Evolutionary conservation across 2,888 invertebrate genomes (phyloP), one percentile per base, ranked within the genome.

Genomic region (Drosophila fulvimacula): DNA sequence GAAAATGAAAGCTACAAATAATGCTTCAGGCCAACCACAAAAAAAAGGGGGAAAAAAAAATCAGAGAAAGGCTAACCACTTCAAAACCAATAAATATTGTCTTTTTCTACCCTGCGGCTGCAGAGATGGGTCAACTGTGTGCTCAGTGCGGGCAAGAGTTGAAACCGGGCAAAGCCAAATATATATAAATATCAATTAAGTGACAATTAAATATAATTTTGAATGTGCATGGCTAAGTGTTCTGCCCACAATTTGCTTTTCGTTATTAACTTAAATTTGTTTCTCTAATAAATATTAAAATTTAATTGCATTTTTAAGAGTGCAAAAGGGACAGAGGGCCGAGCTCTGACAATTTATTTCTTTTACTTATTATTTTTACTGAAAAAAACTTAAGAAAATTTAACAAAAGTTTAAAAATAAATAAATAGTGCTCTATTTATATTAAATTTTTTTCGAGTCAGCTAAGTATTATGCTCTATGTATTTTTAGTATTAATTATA

Each of bases 31-130:
- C 38, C 10, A n/a, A 0, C 21, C 36, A 46, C 30, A 34, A 64
- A 15, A 27, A 27, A 9, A 30, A 15, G n/a, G 6, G 5, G 5
- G 5, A 41, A 34, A 21, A 49, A 32, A 6, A 21, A 17, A 39
- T 44, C 5, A 21, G 13, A 21, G 27, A 0, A 30, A 41, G 21
- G 2, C 6, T 1, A 41, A 51, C n/a, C 17, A 32, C 2, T 19
- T 48, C 2, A 7, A 42, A 55, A 30, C 32, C 39, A 65, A 36
- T 30, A 65, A 55, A 49, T 55, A 48, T 48, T 27, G 15, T 32
- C 46, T 0, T 9, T n/a, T 21, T 10, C 13, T 49, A 32, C 24
- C 41, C 19, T 30, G 10, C 19, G 21, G 30, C 30, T 1, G 0
- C 5, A 9, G 15, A 10, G 19, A 30, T 32, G 15, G 5, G 17